These are phyloP conservation scores for Melikaiella ostensackeni DNA, from an alignment of 2,888 invertebrate species.

Conservation along the genomic window DNA sequence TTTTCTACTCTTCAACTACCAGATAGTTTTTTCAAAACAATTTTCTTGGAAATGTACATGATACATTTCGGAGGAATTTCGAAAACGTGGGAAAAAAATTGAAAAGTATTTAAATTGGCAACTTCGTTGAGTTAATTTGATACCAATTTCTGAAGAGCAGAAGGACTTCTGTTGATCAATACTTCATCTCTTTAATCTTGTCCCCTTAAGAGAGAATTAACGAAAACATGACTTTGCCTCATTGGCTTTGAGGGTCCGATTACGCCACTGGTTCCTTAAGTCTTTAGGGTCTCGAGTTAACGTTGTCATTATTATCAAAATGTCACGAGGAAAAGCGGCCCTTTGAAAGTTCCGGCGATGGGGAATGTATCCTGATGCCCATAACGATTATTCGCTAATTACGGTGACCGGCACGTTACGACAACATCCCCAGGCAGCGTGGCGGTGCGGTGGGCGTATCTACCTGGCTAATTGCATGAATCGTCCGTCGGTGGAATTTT, in stretches of 20 bases:
- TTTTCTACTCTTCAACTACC: too few species aligned
- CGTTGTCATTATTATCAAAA: constrained; percentile 57
- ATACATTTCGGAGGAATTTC: not conserved
- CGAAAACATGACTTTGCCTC: constrained; percentile 13
- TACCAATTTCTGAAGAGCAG: not conserved
- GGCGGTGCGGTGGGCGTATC: constrained; percentile 39
- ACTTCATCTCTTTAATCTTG: constrained; percentile 3
- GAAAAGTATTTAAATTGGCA: not conserved
- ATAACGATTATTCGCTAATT: constrained; percentile 71
- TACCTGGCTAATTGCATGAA: constrained; percentile 64
- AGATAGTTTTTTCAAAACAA: too few species aligned
- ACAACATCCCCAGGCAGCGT: constrained; percentile 65
- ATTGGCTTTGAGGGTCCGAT: constrained; percentile 22
- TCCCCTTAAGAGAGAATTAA: not conserved
- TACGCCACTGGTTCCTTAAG: constrained; percentile 18
- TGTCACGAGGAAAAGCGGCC: constrained; percentile 57
- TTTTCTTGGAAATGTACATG: too few species aligned
- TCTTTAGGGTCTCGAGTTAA: constrained; percentile 7
- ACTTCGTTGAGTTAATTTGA: not conserved
- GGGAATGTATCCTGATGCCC: constrained; percentile 46
- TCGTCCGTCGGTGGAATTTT: constrained; percentile 62
- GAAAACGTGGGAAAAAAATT: not conserved
- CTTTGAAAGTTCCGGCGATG: constrained; percentile 45
- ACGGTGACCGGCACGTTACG: constrained; percentile 65
- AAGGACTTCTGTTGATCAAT: not conserved